Conservation (phyloP, 2,888 invertebrate species). For the Thumatha senex region DNA sequence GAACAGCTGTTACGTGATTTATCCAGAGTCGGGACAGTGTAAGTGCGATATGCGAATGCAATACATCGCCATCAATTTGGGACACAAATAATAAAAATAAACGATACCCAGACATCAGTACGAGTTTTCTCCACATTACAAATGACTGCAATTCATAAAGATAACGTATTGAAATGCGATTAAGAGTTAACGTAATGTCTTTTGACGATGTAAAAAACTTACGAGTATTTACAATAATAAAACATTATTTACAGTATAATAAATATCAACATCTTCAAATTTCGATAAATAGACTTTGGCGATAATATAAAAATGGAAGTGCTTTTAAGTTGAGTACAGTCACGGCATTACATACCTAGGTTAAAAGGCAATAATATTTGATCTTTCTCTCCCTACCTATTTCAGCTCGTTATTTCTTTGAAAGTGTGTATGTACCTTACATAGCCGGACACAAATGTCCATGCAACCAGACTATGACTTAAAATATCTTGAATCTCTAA, state of each 20-base stretch:
- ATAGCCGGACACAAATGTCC: too few species aligned
- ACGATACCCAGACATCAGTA: conserved; percentile 43
- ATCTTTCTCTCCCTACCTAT: too few species aligned
- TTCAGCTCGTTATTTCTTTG: too few species aligned
- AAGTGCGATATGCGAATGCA: conserved; percentile 25
- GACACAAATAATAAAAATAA: conserved; percentile 57
- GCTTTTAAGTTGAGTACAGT: too few species aligned
- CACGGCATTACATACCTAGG: too few species aligned
- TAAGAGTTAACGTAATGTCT: conserved; percentile 66
- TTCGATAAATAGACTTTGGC: conserved; percentile 39
- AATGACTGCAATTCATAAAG: conserved; percentile 60
- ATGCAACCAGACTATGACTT: too few species aligned
- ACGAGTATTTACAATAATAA: conserved; percentile 57
- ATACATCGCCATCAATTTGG: conserved; percentile 46
- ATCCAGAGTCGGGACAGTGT: conserved; percentile 13
- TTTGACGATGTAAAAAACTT: conserved; percentile 59
- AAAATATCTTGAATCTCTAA: too few species aligned
- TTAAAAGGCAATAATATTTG: too few species aligned
- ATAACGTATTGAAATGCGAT: conserved; percentile 64
- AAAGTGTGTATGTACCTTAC: too few species aligned
- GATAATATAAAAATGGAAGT: conserved; percentile 25
- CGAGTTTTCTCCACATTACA: conserved; percentile 60
- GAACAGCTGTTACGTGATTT: conserved; percentile 26
- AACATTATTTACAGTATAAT: conserved; percentile 61
- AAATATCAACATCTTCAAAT: conserved; percentile 53